These are phyloP conservation scores for Acipenser transmontanus DNA, from an alignment of 2,797 vertebrate genomes.

Conservation along the genomic window DNA sequence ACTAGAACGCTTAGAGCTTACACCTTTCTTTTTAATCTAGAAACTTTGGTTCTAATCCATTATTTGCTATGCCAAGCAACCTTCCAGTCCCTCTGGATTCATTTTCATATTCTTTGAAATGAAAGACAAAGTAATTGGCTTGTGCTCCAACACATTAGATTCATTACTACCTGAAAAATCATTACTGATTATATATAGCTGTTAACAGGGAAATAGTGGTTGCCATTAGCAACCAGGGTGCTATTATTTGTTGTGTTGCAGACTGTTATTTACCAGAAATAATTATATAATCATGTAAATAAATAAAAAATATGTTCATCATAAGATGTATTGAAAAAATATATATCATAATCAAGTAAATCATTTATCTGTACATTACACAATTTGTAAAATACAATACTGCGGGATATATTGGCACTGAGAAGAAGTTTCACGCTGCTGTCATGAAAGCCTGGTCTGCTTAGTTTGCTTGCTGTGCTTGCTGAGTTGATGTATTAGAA, in stretches of 20 bases:
- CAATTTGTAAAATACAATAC: background rate
- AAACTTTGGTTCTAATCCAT: constrained; percentile 34
- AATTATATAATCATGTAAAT: background rate
- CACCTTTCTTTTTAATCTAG: constrained; percentile 26
- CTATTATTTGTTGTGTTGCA: background rate
- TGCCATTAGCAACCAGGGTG: background rate
- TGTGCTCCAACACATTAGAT: constrained; percentile 24
- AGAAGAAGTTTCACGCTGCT: constrained; percentile 15
- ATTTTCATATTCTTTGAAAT: constrained; percentile 27
- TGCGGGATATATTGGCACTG: background rate
- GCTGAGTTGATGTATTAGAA: constrained; percentile 38
- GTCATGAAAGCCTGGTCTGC: constrained; percentile 36
- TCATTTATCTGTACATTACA: background rate
- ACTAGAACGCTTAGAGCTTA: constrained; percentile 21
- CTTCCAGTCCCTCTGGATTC: constrained; percentile 24
- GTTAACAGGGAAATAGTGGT: background rate
- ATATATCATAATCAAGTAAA: too few species aligned
- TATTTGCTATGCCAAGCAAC: constrained; percentile 22
- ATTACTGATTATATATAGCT: constrained; percentile 16
- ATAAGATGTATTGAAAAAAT: background rate
- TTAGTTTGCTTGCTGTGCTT: constrained; percentile 35
- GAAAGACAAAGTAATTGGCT: constrained; percentile 26
- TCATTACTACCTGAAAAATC: constrained; percentile 21
- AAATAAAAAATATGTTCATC: background rate
- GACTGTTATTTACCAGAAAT: background rate